Evolutionary conservation across 2,888 invertebrate genomes (phyloP), one percentile per base, ranked within the genome.

Genomic region (Lysandra bellargus): DNA sequence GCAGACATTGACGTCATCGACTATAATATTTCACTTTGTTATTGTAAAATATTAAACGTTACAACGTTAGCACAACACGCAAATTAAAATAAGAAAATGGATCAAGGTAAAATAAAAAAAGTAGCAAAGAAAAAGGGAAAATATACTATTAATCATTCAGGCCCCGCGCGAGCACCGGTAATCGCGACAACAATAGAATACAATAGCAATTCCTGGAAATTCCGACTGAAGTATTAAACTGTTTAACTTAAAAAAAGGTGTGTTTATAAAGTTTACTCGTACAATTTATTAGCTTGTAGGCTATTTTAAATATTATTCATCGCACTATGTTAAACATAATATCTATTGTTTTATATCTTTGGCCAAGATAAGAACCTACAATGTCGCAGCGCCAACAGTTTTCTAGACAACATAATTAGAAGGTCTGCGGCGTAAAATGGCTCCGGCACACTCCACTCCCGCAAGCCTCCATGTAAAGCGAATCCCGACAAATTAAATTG

Each of bases 341-440:
- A 69, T 69, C 69, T 69, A 69, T 33, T 4, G 4, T 17, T 64
- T 64, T 30, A 64, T 4, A 69, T 33, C 69, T 69, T 69, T 14
- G 69, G 5, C 69, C 69, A 12, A 69, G 14, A 33, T 14, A 33
- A 33, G 33, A 57, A 57, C 17, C 5, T 69, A 69, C 30, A 69
- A 3, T 69, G 12, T 33, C 60, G 23, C 60, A 12, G 69, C 69
- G 33, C 30, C 33, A 14, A 30, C 64, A 69, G 5, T 69, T 69
- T 69, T 33, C 33, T 69, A 69, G 69, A 69, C 69, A 69, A 69
- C 69, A 69, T 69, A 69, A 69, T 69, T 69, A 69, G 69, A 69
- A 69, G 64, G 69, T 69, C 69, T 69, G 33, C 69, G 69, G 33
- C 69, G 4, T 23, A 23, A 64, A 64, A 64, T 64, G 30, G 30